Base-by-base conservation (phyloP, 2,888 invertebrate species). In the Lasioglossum malachurum region DNA sequence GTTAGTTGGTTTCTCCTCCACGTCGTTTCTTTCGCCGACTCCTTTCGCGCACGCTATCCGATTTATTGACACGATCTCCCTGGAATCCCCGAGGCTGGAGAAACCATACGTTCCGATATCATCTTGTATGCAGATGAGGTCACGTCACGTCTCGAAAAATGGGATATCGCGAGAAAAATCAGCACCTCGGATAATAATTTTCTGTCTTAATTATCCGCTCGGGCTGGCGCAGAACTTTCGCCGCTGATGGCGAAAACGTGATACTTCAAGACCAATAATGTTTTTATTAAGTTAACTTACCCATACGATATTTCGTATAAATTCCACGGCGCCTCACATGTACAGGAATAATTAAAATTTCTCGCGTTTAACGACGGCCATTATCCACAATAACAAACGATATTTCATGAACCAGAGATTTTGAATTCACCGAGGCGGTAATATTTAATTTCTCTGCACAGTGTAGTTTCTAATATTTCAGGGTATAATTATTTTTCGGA, bases 21-120 rank as follows among this genome's bases (percentile, higher is more conserved):
- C 44, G 64, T 23, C 35, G 69, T 72, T 77, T 83, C 78, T 80
- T 82, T 85, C 85, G 78, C 75, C 44, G 84, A 49, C 64, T n/a
- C 31, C 69, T 46, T 64, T 67, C 86, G 87, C 81, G 82, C 81
- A 83, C 87, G 86, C 86, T 74, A 82, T 83, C 75, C 87, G 87
- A 87, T 87, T 87, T 87, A 87, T 87, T 87, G 87, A 83, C 87
- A 83, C 87, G 87, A 83, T 87, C 83, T 72, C 57, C 44, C 44
- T 49, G 72, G 78, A 77, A 77, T 82, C 79, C 87, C 79, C 76
- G 67, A 41, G 84, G 87, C 79, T 82, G 80, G 83, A 82, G 87
- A 87, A 87, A 86, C 80, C 82, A 80, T 84, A 82, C 76, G 76
- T 71, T 38, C 49, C 79, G 87, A 87, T 87, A 87, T 83, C 87